phyloP scores from a whole-genome alignment of 1,140 invertebrate genomes.

The Drosophila serrata region DNA sequence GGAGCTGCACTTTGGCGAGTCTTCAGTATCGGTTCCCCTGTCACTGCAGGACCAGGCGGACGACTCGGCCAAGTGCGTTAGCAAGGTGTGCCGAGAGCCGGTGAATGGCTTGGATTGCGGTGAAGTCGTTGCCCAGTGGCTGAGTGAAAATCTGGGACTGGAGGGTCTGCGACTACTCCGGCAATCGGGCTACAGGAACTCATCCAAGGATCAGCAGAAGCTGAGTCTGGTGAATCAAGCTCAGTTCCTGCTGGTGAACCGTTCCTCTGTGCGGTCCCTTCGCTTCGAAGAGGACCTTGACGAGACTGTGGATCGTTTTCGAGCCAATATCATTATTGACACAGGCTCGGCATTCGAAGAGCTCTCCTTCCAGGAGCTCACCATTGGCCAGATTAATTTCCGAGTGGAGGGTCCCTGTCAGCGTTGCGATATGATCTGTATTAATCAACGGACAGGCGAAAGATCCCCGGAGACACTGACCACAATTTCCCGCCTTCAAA shows the following conservation, averaged over 20 bases:
- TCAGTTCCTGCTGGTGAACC: constrained; percentile 94
- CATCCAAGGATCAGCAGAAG: constrained; percentile 37
- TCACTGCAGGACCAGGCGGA: constrained; percentile 38
- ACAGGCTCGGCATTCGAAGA: constrained; percentile 90
- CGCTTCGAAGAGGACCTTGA: constrained; percentile 87
- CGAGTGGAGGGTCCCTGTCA: constrained; percentile 92
- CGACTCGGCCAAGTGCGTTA: constrained; percentile 87
- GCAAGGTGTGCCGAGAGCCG: constrained; percentile 94
- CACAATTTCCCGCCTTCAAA: constrained; percentile 90
- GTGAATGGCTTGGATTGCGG: constrained; percentile 94
- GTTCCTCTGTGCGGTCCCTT: constrained; percentile 90
- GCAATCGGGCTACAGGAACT: constrained; percentile 86
- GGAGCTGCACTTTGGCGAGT: constrained; percentile 87
- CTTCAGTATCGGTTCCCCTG: constrained; percentile 43
- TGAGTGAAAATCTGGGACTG: constrained; percentile 88
- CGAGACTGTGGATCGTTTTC: constrained; percentile 88
- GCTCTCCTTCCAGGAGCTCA: constrained; percentile 89
- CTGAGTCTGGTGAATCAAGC: constrained; percentile 93
- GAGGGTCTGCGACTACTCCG: constrained; percentile 90
- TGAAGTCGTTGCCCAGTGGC: constrained; percentile 91
- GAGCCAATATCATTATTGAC: constrained; percentile 90
- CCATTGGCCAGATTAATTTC: constrained; percentile 87
- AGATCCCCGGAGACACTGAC: constrained; percentile 94
- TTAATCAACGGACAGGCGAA: constrained; percentile 93
- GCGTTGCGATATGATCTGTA: constrained; percentile 97